These are phyloP conservation scores for Pedetes capensis DNA, from an alignment of 2,113 vertebrate genomes.

Conservation along the genomic window DNA sequence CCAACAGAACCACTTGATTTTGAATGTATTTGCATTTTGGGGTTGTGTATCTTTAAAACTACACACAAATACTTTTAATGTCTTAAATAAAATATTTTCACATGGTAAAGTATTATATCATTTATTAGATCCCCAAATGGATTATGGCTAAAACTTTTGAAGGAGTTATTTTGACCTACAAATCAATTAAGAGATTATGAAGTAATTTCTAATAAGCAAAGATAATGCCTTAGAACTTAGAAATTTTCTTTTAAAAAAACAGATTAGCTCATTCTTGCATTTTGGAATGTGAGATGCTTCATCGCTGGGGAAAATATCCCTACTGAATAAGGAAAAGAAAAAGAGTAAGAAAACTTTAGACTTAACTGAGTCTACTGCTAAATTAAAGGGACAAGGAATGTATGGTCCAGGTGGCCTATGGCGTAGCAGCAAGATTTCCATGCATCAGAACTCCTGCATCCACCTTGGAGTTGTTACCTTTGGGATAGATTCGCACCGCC, in stretches of 20 bases:
- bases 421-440: not conserved
- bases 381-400: not conserved
- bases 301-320: not conserved
- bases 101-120: not conserved
- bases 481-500: not conserved
- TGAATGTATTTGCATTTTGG: not conserved
- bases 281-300: slow-evolving; percentile 4
- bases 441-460: not conserved
- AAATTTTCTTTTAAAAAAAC: not conserved
- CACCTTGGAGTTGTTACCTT: not conserved
- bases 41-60: slow-evolving; percentile 25
- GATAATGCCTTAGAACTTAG: slow-evolving; percentile 42
- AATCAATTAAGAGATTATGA: slow-evolving; percentile 54
- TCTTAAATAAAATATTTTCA: slow-evolving; percentile 46
- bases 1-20: not conserved
- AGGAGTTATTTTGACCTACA: slow-evolving; percentile 55
- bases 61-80: not conserved
- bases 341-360: not conserved
- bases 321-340: not conserved
- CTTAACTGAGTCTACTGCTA: not conserved
- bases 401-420: not conserved
- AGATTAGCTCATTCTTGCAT: not conserved
- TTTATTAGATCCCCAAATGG: slow-evolving; percentile 34
- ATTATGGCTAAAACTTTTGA: slow-evolving; percentile 47
- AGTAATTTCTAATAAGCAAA: slow-evolving; percentile 52